Conservation (phyloP, 2,113 vertebrate species). For the Larimichthys crocea region DNA sequence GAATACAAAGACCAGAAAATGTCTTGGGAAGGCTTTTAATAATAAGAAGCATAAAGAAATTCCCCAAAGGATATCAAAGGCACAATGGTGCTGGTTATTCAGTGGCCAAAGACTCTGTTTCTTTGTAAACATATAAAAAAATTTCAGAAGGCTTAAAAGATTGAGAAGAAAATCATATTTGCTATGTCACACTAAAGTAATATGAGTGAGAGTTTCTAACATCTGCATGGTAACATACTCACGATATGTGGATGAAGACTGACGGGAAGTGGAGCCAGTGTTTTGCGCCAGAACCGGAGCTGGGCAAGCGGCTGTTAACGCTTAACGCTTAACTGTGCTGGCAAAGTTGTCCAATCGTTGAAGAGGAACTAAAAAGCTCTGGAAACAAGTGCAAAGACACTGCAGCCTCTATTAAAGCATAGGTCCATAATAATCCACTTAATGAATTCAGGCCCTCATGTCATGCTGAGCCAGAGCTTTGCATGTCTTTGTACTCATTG, state of each 20-base stretch:
- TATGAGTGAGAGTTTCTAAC: too few relatives aligned
- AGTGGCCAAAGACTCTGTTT: neutral
- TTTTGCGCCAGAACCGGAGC: too few relatives aligned
- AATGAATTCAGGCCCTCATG: neutral
- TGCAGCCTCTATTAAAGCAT: neutral
- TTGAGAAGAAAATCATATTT: too few relatives aligned
- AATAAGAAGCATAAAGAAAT: neutral
- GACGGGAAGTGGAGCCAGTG: too few relatives aligned
- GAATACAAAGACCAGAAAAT: neutral
- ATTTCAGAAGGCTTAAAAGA: too few relatives aligned
- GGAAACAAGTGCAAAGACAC: neutral
- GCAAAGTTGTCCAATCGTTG: too few relatives aligned
- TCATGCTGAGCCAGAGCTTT: constrained; percentile 6
- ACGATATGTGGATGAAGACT: too few relatives aligned
- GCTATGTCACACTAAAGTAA: too few relatives aligned
- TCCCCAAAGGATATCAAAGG: neutral
- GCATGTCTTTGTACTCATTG: neutral
- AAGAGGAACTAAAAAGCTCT: neutral
- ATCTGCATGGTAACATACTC: too few relatives aligned
- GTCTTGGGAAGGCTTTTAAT: constrained; percentile 15
- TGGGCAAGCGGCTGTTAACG: too few relatives aligned
- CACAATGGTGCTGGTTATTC: too few relatives aligned
- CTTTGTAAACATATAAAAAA: neutral
- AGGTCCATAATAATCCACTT: constrained; percentile 4
- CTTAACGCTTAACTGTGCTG: too few relatives aligned